phyloP scores from a whole-genome alignment of 2,113 vertebrate genomes.

The Zapus hudsonius region DNA sequence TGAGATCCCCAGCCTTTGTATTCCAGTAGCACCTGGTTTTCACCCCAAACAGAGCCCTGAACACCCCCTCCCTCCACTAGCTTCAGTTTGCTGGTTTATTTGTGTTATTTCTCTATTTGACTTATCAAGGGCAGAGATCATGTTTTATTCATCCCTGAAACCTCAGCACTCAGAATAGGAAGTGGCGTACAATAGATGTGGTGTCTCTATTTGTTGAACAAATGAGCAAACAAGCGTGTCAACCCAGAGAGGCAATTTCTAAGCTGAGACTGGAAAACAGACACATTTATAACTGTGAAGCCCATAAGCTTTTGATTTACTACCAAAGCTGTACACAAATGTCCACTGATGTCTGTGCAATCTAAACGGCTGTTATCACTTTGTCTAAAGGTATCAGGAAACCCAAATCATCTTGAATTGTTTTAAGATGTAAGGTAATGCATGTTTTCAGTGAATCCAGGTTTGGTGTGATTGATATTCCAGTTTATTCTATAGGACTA shows the following conservation, averaged over 20 bases:
- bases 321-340: background rate
- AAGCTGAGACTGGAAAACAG: background rate
- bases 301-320: background rate
- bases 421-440: background rate
- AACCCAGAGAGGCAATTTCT: background rate
- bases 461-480: background rate
- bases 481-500: accelerated
- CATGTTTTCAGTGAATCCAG: background rate
- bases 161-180: conserved; percentile 4
- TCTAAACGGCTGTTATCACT: background rate
- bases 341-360: background rate
- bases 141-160: conserved; percentile 62
- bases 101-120: background rate
- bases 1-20: background rate
- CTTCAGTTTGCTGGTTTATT: background rate
- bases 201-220: conserved; percentile 49
- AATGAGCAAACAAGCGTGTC: conserved; percentile 43
- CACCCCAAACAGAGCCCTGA: background rate
- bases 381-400: conserved; percentile 27
- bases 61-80: background rate
- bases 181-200: accelerated
- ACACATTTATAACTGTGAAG: background rate
- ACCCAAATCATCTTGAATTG: background rate
- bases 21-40: background rate
- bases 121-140: conserved; percentile 50